Evolutionary conservation across 2,797 vertebrate species (phyloP), one percentile per base, ranked within the genome.

Genomic region (Enteromius fasciolatus): DNA sequence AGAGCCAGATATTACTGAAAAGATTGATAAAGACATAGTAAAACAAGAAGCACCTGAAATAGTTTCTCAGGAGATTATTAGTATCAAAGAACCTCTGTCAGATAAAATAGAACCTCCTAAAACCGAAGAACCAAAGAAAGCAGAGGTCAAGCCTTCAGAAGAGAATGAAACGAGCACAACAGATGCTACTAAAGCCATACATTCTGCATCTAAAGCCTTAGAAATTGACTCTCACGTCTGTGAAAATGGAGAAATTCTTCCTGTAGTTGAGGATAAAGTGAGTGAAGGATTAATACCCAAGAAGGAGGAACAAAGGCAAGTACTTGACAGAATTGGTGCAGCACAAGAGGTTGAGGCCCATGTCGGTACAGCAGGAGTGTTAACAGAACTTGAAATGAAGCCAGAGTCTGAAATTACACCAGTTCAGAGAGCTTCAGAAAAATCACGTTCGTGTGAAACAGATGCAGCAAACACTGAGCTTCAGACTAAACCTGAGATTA

Each of bases 31-130:
- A 78, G 50, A 82, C 25, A 78, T 52, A n/a, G 28, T 73, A 66
- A 48, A 63, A 52, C 33, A 11, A 66, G 48, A 76, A 44, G 46
- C 76, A 36, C 28, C 77, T 25, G 84, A 85, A 81, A 82, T 25
- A 33, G 23, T 36, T 73, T 63, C 20, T 83, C 83, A 86, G 23
- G 82, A 88, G 57, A 28, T 18, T n/a, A 17, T 85, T 8, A n/a
- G 20, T 44, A 57, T 50, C 64, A 52, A 85, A 80, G 39, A 72
- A 57, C 14, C 44, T 52, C 59, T n/a, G 25, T n/a, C 39, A 57
- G 64, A 31, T 41, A 7, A 78, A 74, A 64, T 57, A 36, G 63
- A 86, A 46, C 33, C 23, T 15, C 57, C 75, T 28, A 78, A 17
- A 54, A 17, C 20, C 61, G 46, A 76, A 50, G 73, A 33, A 46